A percentile compares a stretch with the other conserved stretches of the same genome.
Evolutionary conservation across 2,888 invertebrate genomes (phyloP).

Genomic region (Crematogaster levior): DNA sequence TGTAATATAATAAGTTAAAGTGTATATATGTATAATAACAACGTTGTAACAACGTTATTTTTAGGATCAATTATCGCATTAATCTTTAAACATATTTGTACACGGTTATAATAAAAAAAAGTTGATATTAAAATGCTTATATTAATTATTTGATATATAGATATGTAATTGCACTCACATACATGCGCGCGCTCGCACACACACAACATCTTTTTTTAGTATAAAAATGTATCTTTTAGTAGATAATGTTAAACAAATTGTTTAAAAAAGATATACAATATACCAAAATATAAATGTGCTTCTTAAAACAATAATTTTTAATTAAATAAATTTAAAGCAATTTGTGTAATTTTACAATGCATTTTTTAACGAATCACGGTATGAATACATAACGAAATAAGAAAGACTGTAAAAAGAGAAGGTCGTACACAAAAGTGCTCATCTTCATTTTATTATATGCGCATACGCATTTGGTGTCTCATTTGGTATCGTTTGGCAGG

Average conservation of each 20-base stretch:
- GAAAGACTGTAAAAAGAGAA: slow-evolving; percentile 45
- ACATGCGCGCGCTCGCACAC: too few relatives aligned
- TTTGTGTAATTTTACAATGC: not conserved
- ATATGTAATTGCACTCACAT: too few relatives aligned
- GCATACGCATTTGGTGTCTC: slow-evolving; percentile 58
- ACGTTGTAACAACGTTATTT: too few relatives aligned
- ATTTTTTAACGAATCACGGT: not conserved
- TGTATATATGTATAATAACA: too few relatives aligned
- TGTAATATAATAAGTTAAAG: too few relatives aligned
- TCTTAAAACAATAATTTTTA: not conserved
- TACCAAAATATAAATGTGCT: not conserved
- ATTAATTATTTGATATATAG: not conserved
- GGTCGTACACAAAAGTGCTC: slow-evolving; percentile 24
- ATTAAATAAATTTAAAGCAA: not conserved
- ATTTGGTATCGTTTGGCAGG: slow-evolving; percentile 60
- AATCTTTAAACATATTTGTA: not conserved
- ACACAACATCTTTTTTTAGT: not conserved
- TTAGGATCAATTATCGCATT: too few relatives aligned
- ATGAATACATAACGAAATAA: slow-evolving; percentile 64
- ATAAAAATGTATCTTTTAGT: not conserved
- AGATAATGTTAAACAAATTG: too few relatives aligned
- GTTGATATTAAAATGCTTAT: not conserved
- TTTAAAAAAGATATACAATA: not conserved
- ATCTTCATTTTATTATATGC: slow-evolving; percentile 64
- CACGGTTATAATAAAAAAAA: not conserved